Evolutionary conservation across 2,888 invertebrate species (phyloP).

Genomic region (Ryuthela nishihirai): DNA sequence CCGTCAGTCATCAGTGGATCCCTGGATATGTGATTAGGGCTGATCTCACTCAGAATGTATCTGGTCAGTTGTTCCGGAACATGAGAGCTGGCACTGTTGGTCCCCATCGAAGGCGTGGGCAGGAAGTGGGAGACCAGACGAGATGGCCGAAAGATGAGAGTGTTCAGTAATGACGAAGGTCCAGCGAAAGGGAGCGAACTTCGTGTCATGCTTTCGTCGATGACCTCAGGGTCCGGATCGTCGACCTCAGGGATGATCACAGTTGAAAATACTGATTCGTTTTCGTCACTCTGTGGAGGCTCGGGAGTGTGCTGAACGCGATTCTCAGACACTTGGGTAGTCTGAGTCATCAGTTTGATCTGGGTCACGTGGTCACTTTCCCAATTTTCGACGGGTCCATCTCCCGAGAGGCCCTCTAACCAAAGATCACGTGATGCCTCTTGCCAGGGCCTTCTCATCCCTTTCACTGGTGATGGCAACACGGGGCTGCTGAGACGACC

Average conservation of each 20-base stretch:
- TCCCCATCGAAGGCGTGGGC: constrained; percentile 5
- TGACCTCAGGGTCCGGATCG: constrained; percentile 8
- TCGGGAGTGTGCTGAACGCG: neutral
- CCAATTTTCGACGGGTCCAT: constrained; percentile 9
- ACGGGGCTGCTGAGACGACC: too few species aligned
- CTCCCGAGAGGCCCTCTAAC: constrained; percentile 16
- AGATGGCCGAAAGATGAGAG: constrained; percentile 14
- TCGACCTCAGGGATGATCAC: constrained; percentile 9
- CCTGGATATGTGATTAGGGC: neutral
- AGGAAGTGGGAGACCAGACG: neutral
- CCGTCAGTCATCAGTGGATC: neutral
- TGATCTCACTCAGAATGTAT: neutral
- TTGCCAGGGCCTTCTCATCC: constrained; percentile 6
- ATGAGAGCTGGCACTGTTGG: too few species aligned
- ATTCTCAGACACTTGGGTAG: too few species aligned
- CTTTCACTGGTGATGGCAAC: too few species aligned
- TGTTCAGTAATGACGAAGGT: constrained; percentile 34
- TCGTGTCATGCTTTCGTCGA: constrained; percentile 15
- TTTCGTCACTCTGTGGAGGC: neutral
- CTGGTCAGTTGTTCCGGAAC: too few species aligned
- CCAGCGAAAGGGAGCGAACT: constrained; percentile 15
- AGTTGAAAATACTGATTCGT: constrained; percentile 8
- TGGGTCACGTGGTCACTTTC: neutral
- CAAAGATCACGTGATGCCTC: constrained; percentile 20
- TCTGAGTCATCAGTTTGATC: neutral